Evolutionary conservation across 2,888 invertebrate genomes (phyloP), one percentile per base, ranked within the genome.

Genomic region (Chalcosyrphus nemorum): DNA sequence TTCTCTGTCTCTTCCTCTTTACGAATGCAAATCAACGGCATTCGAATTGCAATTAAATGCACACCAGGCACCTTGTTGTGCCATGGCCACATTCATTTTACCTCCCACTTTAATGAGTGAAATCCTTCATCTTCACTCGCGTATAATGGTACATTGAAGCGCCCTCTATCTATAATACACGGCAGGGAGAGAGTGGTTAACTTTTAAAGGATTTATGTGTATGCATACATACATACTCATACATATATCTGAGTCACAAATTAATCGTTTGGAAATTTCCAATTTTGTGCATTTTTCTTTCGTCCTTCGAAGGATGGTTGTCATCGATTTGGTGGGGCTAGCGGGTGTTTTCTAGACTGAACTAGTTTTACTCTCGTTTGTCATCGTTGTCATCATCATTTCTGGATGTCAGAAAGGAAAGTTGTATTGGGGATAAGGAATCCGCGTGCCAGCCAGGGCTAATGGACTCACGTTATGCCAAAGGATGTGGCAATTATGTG

Each of bases 401-500:
- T 65, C 74, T 70, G 41, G 52, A 65, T 80, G 74, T 75, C 57
- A 68, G 68, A 57, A 71, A 72, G 57, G 54, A 63, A 32, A 68
- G 38, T 21, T 71, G 61, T 2, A 2, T 13, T 9, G 32, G 32
- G 32, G 11, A 24, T 11, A 47, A 24, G 35, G 47, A 65, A 75
- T 17, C 54, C 45, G 50, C 80, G 29, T 32, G 29, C 43, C 72
- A 70, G n/a, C n/a, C n/a, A n/a, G n/a, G 59, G 50, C 74, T 84
- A 84, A 84, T 84, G 84, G 84, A 78, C 84, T 68, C 65, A 84
- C 63, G 80, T 84, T 80, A 80, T 84, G 15, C 74, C 74, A 65
- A 80, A 80, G 80, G 84, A 84, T 80, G 80, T 84, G 74, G 84
- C 84, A 84, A 80, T 84, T 84, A 80, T 84, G 80, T 80, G 84